Evolutionary conservation across 1,140 invertebrate species (phyloP), one percentile per base, ranked within the genome.

Genomic region (Nasonia vitripennis): DNA sequence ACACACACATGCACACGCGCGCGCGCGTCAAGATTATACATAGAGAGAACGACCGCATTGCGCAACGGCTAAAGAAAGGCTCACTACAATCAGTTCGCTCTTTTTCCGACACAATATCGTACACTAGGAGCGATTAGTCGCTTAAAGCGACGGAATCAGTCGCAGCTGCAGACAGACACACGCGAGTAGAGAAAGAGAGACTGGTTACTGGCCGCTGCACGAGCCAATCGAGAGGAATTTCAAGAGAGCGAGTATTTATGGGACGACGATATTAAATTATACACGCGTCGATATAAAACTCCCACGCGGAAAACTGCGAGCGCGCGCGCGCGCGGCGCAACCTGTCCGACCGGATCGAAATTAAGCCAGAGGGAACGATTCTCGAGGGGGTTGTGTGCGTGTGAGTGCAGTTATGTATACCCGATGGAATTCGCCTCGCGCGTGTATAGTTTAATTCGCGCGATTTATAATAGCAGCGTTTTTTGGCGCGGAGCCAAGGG

Each of bases 241-340:
- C 55, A 45, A 45, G 55, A n/a, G 55, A 62, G 55, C 17, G 55
- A n/a, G 55, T 62, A 71, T 71, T 71, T 71, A 71, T 34, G 68
- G 55, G 31, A 10, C 68, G 27, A 71, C 68, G 68, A 31, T 71
- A 71, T 71, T 71, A 71, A 71, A 71, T 71, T 71, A 71, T 71
- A 34, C 17, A 11, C 62, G 23, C 23, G 31, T 71, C 23, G 68
- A 27, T 31, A 31, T 31, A 71, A 31, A 31, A 71, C 73, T 6
- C 34, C 73, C 37, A 45, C 73, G 34, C 73, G 48, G 48, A 14
- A 51, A 14, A 17, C 48, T 51, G 11, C 45, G 10, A 6, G 45
- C 10, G 45, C 45, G 45, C 45, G 45, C 10, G 45, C 45, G 45
- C 45, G 45, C 23, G 10, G 37, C 12, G 73, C 73, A 34, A 45